Conservation (phyloP, 1,140 invertebrate species). For the Neodiprion virginianus region DNA sequence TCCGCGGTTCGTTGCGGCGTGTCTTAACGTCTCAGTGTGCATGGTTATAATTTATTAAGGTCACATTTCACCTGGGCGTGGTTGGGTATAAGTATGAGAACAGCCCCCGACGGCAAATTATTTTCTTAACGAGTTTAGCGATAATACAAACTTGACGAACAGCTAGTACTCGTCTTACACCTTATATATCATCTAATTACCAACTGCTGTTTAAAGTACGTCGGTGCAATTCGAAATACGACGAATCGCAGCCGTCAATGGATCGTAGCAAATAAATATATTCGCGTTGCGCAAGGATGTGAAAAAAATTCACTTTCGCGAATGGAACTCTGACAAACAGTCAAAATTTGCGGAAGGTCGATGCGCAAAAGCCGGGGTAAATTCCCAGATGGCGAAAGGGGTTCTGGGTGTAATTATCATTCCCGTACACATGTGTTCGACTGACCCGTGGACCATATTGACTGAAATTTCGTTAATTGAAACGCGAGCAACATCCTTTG, state of each 20-base stretch:
- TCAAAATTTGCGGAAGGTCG: too few species aligned
- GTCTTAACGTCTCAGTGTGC: not conserved
- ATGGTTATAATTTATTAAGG: not conserved
- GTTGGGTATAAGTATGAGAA: not conserved
- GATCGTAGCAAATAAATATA: too few species aligned
- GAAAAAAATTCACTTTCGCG: too few species aligned
- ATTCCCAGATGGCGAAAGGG: not conserved
- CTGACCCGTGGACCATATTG: too few species aligned
- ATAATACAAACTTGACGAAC: not conserved
- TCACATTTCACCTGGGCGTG: not conserved
- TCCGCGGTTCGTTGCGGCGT: not conserved
- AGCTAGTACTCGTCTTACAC: too few species aligned
- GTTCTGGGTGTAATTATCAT: not conserved
- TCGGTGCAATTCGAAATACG: too few species aligned
- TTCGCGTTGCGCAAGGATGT: too few species aligned
- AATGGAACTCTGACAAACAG: too few species aligned
- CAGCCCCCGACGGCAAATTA: not conserved
- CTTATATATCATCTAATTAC: too few species aligned
- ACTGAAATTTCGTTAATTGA: not conserved
- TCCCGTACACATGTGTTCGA: too few species aligned
- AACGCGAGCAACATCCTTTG: not conserved
- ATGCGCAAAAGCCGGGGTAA: not conserved
- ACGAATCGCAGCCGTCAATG: too few species aligned
- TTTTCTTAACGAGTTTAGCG: slow-evolving; percentile 1
- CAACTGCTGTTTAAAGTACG: too few species aligned